Percentiles rank a stretch among this genome's conserved stretches.
Conservation (phyloP, 2,113 vertebrate genomes). For the Phrynocephalus versicolor region DNA sequence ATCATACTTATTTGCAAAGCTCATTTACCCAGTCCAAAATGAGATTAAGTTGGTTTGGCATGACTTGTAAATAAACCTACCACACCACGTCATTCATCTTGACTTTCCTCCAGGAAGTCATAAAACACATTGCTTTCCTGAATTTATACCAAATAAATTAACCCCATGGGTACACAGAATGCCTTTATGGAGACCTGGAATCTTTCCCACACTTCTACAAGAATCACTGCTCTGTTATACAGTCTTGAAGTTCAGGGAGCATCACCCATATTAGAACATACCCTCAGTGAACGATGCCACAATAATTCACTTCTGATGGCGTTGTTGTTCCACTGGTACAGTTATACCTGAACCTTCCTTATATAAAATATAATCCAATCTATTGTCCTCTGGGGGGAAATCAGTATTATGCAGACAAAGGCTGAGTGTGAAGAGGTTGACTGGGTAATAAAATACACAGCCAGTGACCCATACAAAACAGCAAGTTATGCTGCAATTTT, state of each 20-base stretch:
- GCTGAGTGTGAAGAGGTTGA: not conserved
- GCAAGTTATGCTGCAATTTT: not conserved
- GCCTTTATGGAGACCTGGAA: not conserved
- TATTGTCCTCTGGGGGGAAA: not conserved
- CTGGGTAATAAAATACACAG: not conserved
- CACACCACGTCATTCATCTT: not conserved
- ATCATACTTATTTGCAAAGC: slow-evolving; percentile 1
- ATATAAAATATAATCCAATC: not conserved
- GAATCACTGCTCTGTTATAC: not conserved
- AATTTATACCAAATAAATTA: not conserved
- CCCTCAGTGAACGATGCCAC: too few relatives aligned
- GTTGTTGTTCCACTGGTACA: not conserved
- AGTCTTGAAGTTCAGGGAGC: not conserved
- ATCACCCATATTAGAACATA: slow-evolving; percentile 5
- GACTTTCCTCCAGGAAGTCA: not conserved
- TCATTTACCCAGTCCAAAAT: slow-evolving; percentile 12
- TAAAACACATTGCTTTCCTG: not conserved
- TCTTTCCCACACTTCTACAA: not conserved
- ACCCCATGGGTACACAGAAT: not conserved
- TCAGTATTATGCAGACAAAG: not conserved
- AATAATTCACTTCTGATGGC: slow-evolving; percentile 7
- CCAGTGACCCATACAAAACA: not conserved
- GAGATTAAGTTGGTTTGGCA: not conserved
- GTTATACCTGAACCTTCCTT: not conserved
- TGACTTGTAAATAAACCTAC: not conserved